Conservation (phyloP, 2,888 invertebrate genomes). For the Cyclophora albipunctata region DNA sequence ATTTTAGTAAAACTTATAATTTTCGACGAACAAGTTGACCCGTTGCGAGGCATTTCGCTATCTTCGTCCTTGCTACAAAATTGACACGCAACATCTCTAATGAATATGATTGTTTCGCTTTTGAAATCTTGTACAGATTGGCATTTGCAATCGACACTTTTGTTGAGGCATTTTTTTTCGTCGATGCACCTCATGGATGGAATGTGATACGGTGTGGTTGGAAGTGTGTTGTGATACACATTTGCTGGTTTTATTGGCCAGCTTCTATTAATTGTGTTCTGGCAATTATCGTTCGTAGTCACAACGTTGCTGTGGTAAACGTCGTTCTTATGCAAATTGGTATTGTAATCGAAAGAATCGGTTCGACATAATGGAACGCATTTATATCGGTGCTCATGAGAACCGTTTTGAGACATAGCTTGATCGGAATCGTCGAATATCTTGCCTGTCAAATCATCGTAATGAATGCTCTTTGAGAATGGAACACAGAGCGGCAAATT, state of each 20-base stretch:
- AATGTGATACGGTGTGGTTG: too few species aligned
- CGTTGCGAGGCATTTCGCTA: slow-evolving; percentile 34
- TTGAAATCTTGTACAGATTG: slow-evolving; percentile 9
- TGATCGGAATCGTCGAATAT: slow-evolving; percentile 27
- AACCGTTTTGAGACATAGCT: slow-evolving; percentile 21
- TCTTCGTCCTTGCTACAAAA: slow-evolving; percentile 42
- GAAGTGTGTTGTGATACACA: slow-evolving; percentile 21
- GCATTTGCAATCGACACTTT: slow-evolving; percentile 22
- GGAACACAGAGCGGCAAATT: slow-evolving; percentile 62
- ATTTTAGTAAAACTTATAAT: too few species aligned
- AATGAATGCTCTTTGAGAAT: slow-evolving; percentile 41
- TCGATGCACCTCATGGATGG: too few species aligned
- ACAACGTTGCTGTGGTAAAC: slow-evolving; percentile 10
- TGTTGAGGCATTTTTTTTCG: too few species aligned
- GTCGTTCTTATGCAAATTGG: not conserved
- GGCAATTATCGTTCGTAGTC: slow-evolving; percentile 27
- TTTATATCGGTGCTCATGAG: slow-evolving; percentile 32
- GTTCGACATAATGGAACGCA: slow-evolving; percentile 35
- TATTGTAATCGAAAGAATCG: slow-evolving; percentile 20
- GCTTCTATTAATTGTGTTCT: slow-evolving; percentile 27
- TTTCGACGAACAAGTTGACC: slow-evolving; percentile 15
- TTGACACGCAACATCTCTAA: slow-evolving; percentile 65
- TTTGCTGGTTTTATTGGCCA: slow-evolving; percentile 26
- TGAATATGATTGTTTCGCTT: slow-evolving; percentile 46
- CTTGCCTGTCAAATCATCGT: slow-evolving; percentile 34